Evolutionary conservation across 2,797 vertebrate species (phyloP).

Genomic region (Podarcis siculus): DNA sequence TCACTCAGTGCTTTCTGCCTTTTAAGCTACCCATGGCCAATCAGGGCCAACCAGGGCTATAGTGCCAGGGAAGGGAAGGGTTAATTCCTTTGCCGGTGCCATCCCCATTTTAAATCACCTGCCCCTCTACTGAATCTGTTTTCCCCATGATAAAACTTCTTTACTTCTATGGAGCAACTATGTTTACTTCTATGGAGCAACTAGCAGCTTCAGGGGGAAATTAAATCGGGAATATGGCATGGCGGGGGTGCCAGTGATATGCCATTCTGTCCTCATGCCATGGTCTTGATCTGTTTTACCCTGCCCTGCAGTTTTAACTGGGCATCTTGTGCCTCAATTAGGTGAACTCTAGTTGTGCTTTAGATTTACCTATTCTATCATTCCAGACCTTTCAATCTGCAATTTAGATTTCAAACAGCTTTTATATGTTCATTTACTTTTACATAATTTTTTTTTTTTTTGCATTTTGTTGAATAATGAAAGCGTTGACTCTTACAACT

Average conservation of each 20-base stretch:
- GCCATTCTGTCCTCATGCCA: not conserved
- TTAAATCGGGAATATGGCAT: not conserved
- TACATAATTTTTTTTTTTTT: not conserved
- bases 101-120: not conserved
- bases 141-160: not conserved
- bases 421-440: constrained; percentile 24
- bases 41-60: not conserved
- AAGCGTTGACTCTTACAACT: constrained; percentile 22
- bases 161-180: not conserved
- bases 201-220: not conserved
- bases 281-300: not conserved
- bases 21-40: not conserved
- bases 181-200: not conserved
- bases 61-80: not conserved
- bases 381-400: constrained; percentile 23
- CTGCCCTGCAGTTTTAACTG: not conserved
- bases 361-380: not conserved
- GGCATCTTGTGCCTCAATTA: not conserved
- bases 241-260: not conserved
- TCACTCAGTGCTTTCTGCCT: not conserved
- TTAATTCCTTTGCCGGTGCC: not conserved
- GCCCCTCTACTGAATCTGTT: not conserved
- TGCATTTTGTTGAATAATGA: constrained; percentile 19
- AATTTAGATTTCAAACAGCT: constrained; percentile 16
- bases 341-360: not conserved